Evolutionary conservation across 2,113 vertebrate species (phyloP).

Genomic region (Rallus limicola): DNA sequence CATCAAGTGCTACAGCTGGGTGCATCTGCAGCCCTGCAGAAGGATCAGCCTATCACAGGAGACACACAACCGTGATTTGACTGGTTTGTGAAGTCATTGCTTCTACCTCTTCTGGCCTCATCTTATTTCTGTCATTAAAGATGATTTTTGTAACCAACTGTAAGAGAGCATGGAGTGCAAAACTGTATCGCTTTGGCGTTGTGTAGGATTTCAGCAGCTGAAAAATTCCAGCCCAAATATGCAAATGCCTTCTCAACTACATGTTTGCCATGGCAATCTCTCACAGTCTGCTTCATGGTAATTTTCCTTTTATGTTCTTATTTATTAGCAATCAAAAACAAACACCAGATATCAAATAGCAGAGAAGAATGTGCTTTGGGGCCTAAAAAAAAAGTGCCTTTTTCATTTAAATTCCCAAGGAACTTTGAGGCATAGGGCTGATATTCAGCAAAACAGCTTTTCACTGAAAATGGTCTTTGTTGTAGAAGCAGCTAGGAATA

Average conservation of each 20-base stretch:
- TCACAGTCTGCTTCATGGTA: not conserved
- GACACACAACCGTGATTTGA: not conserved
- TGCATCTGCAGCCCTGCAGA: not conserved
- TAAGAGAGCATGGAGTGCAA: not conserved
- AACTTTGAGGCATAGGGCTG: not conserved
- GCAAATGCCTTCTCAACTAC: not conserved
- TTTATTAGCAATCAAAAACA: not conserved
- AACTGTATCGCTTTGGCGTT: not conserved
- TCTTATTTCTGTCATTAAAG: not conserved
- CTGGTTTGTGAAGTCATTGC: not conserved
- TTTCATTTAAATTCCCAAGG: not conserved
- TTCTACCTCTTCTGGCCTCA: not conserved
- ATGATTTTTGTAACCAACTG: not conserved
- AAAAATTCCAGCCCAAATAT: not conserved
- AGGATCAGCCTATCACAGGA: not conserved
- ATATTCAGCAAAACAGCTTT: not conserved
- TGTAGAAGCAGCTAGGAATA: not conserved
- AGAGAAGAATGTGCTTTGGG: not conserved
- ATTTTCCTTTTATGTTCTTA: not conserved
- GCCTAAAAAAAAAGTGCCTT: not conserved
- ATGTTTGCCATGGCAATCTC: not conserved
- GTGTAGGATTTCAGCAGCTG: not conserved
- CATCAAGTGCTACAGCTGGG: accelerated
- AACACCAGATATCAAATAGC: not conserved
- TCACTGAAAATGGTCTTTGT: not conserved